Conservation (phyloP, 2,888 invertebrate genomes). For the Chrysopilus asiliformis region DNA sequence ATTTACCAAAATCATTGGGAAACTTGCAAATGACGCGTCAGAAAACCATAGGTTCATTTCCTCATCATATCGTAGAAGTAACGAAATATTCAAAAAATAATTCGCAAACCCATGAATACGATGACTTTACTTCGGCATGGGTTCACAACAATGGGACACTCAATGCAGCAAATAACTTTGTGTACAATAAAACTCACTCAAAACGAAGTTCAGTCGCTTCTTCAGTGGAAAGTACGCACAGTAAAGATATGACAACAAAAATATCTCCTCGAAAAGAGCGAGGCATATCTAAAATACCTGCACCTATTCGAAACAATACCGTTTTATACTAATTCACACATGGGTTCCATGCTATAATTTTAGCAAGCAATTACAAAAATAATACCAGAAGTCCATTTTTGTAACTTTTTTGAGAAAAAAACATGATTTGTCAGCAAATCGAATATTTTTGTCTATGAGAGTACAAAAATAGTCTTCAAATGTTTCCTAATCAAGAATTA, state of each 20-base stretch:
- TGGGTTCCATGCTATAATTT: too few relatives aligned
- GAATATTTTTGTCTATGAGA: too few relatives aligned
- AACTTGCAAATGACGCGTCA: too few relatives aligned
- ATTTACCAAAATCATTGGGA: too few relatives aligned
- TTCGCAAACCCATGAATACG: slow-evolving; percentile 51
- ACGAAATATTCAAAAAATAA: slow-evolving; percentile 60
- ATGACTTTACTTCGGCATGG: slow-evolving; percentile 59
- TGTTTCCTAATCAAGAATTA: too few relatives aligned
- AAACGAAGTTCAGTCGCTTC: slow-evolving; percentile 34
- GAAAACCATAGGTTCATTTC: slow-evolving; percentile 41
- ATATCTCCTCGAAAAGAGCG: slow-evolving; percentile 20
- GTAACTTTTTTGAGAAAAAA: too few relatives aligned
- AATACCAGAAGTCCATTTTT: too few relatives aligned
- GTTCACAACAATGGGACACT: slow-evolving; percentile 57
- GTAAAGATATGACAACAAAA: slow-evolving; percentile 21
- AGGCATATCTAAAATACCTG: slow-evolving; percentile 33
- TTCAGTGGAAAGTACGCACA: slow-evolving; percentile 30
- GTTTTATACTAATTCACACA: slow-evolving; percentile 18
- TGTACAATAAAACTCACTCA: slow-evolving; percentile 28
- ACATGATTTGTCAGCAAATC: too few relatives aligned
- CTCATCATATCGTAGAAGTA: slow-evolving; percentile 56
- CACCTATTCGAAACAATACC: slow-evolving; percentile 24
- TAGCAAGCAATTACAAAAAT: too few relatives aligned
- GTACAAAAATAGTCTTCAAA: too few relatives aligned
- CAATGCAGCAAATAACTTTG: slow-evolving; percentile 43